Evolutionary conservation across 1,140 invertebrate genomes (phyloP).

Genomic region (Leptinotarsa lineolata): DNA sequence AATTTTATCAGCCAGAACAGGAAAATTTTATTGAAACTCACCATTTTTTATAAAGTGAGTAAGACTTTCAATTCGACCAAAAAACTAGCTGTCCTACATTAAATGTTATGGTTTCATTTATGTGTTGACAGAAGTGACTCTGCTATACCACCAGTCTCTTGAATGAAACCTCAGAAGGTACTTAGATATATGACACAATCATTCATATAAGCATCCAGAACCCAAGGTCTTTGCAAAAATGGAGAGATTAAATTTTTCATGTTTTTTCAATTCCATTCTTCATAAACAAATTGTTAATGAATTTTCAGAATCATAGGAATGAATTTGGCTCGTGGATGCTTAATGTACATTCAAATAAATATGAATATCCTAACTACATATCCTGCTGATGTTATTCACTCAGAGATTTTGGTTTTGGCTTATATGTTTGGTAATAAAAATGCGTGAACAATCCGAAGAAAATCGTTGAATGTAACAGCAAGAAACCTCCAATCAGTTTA

Average conservation of each 20-base stretch:
- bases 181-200: background rate
- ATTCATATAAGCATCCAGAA: background rate
- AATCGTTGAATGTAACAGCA: conserved; percentile 85
- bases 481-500: conserved; percentile 71
- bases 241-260: no score
- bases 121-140: background rate
- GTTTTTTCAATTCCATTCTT: no score
- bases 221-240: background rate
- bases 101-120: background rate
- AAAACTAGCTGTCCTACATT: no score
- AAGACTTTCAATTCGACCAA: no score
- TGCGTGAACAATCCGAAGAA: conserved; percentile 90
- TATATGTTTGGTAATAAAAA: conserved; percentile 87
- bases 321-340: background rate
- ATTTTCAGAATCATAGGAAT: background rate
- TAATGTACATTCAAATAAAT: background rate
- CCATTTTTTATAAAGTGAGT: no score
- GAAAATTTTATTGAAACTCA: no score
- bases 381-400: background rate
- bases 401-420: conserved; percentile 28
- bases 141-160: background rate
- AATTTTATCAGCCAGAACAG: no score
- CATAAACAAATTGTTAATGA: no score
- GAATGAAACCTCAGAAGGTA: conserved; percentile 1
- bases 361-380: background rate